phyloP scores from a whole-genome alignment of 2,888 invertebrate genomes.

The Griposia aprilina region DNA sequence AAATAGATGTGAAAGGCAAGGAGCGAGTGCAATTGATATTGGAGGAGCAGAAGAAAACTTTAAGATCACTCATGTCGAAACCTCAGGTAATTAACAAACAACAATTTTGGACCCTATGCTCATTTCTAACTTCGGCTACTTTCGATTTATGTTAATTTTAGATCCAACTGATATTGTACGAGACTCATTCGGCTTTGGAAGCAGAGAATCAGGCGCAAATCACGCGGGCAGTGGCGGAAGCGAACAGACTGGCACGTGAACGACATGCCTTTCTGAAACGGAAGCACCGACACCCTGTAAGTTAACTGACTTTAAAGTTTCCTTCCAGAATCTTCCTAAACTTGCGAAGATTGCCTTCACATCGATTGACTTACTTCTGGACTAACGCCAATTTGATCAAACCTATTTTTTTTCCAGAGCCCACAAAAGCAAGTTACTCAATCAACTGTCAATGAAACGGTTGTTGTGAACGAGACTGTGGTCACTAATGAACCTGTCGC shows the following conservation, averaged over 20 bases:
- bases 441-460: conserved; percentile 15
- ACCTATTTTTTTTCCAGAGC: conserved; percentile 70
- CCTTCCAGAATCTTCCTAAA: not conserved
- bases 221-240: conserved; percentile 92
- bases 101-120: not conserved
- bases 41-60: conserved; percentile 94
- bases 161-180: conserved; percentile 95
- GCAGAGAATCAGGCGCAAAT: conserved; percentile 95
- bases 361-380: not conserved
- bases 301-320: conserved; percentile 33
- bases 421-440: conserved; percentile 75
- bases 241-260: conserved; percentile 93
- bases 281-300: conserved; percentile 77
- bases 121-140: not conserved
- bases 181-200: conserved; percentile 94
- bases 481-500: conserved; percentile 64
- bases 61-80: conserved; percentile 93
- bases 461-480: conserved; percentile 27
- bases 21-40: conserved; percentile 92
- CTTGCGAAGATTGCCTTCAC: not conserved
- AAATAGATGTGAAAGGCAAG: conserved; percentile 91
- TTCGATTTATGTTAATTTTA: conserved; percentile 69
- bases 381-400: not conserved
- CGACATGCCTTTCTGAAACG: conserved; percentile 91
- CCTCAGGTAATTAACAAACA: conserved; percentile 91